A percentile compares a stretch with the other conserved stretches of the same genome.
Evolutionary conservation across 2,888 invertebrate genomes (phyloP).

Genomic region (Polylopha cassiicola): DNA sequence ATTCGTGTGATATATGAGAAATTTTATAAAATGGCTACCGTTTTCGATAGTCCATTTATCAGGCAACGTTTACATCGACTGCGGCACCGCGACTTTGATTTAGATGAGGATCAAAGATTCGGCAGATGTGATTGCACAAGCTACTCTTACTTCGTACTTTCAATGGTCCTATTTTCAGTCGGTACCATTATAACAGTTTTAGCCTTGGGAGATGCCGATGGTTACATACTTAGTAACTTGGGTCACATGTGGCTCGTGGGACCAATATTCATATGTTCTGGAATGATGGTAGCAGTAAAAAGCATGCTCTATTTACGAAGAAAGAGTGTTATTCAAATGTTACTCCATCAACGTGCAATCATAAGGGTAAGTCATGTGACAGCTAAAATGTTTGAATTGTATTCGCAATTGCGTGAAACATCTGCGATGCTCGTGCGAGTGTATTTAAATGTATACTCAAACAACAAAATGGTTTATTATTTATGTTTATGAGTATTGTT

Average conservation of each 20-base stretch:
- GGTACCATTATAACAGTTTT: conserved; percentile 81
- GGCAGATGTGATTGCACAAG: conserved; percentile 82
- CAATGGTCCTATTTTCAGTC: conserved; percentile 79
- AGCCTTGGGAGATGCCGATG: conserved; percentile 79
- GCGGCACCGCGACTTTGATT: conserved; percentile 76
- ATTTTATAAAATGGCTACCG: conserved; percentile 75
- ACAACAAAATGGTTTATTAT: conserved; percentile 18
- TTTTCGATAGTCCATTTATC: conserved; percentile 79
- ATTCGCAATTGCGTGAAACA: conserved; percentile 27
- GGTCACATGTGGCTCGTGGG: conserved; percentile 84
- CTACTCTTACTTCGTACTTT: conserved; percentile 80
- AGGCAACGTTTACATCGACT: conserved; percentile 78
- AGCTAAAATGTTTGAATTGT: too few species aligned
- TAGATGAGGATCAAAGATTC: conserved; percentile 78
- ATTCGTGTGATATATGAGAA: conserved; percentile 25
- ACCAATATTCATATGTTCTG: conserved; percentile 81
- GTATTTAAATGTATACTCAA: conserved; percentile 15
- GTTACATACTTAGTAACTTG: conserved; percentile 77
- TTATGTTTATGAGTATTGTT: conserved; percentile 19
- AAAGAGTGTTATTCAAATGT: conserved; percentile 81
- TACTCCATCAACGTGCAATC: conserved; percentile 79
- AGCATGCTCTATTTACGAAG: conserved; percentile 80
- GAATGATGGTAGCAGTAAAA: conserved; percentile 82
- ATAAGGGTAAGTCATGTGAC: conserved; percentile 69
- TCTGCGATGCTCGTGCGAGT: conserved; percentile 23